phyloP scores from a whole-genome alignment of 2,797 vertebrate species.

The Anabacerthia variegaticeps region DNA sequence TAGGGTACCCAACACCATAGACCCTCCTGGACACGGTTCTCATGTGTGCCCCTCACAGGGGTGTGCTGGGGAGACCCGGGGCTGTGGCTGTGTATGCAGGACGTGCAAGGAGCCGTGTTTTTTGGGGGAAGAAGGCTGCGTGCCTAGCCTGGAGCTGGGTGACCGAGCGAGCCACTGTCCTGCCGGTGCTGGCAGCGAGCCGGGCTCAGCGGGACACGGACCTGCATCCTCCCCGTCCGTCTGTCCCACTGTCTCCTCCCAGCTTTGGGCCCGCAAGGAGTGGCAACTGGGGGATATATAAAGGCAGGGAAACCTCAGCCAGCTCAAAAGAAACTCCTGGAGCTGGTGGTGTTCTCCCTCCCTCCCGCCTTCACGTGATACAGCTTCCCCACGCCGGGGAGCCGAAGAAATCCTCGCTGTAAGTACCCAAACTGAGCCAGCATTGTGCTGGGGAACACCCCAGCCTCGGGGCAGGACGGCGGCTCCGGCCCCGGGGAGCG shows the following conservation, averaged over 20 bases:
- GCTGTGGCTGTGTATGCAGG: accelerated
- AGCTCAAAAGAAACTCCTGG: conserved; percentile 26
- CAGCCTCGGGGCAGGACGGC: neutral
- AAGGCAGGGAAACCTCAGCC: conserved; percentile 24
- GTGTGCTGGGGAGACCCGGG: accelerated
- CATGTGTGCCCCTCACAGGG: accelerated
- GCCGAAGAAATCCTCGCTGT: conserved; percentile 7
- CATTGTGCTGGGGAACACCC: neutral
- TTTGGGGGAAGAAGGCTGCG: neutral
- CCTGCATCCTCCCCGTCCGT: conserved; percentile 43
- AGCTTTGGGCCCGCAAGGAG: conserved; percentile 43
- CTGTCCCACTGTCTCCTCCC: conserved; percentile 61
- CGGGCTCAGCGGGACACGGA: neutral
- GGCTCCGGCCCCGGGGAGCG: neutral
- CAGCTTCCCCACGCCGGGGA: neutral
- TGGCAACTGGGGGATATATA: conserved; percentile 59
- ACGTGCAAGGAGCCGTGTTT: accelerated
- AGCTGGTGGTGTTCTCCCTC: neutral
- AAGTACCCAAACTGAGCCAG: neutral
- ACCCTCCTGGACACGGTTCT: accelerated
- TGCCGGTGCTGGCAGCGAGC: conserved; percentile 4
- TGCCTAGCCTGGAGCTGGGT: neutral
- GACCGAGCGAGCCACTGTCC: neutral
- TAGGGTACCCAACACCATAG: accelerated
- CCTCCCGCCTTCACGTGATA: conserved; percentile 29